These are phyloP conservation scores for Diadumene lineata DNA, from an alignment of 92 coral and sea anemone genomes.

Conservation along the genomic window DNA sequence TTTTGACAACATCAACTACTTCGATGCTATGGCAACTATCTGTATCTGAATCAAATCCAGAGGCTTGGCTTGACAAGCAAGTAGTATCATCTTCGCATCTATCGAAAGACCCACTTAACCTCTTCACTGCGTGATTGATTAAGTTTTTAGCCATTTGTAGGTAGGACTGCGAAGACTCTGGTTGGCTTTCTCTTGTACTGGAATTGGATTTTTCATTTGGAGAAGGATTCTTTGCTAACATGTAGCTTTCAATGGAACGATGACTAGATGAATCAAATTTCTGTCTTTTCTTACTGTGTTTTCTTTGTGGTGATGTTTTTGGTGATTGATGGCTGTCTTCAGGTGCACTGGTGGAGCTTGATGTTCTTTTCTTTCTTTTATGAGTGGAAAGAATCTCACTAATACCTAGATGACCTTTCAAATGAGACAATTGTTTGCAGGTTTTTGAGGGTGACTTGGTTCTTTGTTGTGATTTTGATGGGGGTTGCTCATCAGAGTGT, in stretches of 20 bases:
- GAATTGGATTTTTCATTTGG: constrained; percentile 16
- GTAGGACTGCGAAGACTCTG: not conserved
- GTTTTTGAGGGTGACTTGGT: too few relatives aligned
- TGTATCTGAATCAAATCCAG: constrained; percentile 16
- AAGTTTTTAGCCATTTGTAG: constrained; percentile 10
- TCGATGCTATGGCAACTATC: constrained; percentile 27
- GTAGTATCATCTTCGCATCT: not conserved
- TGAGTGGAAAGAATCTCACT: not conserved
- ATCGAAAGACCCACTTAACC: constrained; percentile 5
- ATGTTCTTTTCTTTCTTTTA: not conserved
- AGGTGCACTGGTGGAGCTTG: not conserved
- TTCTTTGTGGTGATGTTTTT: not conserved
- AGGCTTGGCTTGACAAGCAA: not conserved
- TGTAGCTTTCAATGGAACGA: constrained; percentile 17
- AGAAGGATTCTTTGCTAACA: constrained; percentile 9
- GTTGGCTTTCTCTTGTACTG: not conserved
- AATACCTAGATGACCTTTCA: not conserved
- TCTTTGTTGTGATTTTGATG: too few relatives aligned
- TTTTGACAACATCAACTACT: constrained; percentile 14
- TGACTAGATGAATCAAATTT: constrained; percentile 3
- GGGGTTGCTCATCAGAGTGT: too few relatives aligned
- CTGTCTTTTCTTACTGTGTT: constrained; percentile 1
- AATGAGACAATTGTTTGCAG: too few relatives aligned
- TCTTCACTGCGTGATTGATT: constrained; percentile 14
- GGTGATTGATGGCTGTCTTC: not conserved